Evolutionary conservation across 2,888 invertebrate species (phyloP).

Genomic region (Caenorhabditis angaria): DNA sequence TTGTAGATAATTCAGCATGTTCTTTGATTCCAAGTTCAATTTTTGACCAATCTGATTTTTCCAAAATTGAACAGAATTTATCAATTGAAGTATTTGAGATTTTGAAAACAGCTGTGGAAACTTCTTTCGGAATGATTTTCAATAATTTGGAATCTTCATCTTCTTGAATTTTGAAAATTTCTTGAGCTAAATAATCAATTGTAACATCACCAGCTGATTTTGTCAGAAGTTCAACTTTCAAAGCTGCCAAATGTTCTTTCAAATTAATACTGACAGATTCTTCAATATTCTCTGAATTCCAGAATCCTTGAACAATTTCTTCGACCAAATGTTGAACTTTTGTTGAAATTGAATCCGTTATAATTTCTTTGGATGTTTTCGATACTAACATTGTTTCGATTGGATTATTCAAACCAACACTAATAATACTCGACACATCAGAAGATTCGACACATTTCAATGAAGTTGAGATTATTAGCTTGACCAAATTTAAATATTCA

Average conservation of each 20-base stretch:
- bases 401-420: not conserved
- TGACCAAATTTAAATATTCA: not conserved
- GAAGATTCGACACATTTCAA: not conserved
- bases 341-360: not conserved
- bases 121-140: not conserved
- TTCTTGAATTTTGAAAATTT: not conserved
- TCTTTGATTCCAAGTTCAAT: not conserved
- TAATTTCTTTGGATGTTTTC: not conserved
- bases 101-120: not conserved
- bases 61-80: not conserved
- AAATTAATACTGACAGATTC: not conserved
- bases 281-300: slow-evolving; percentile 20
- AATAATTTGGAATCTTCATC: not conserved
- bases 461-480: not conserved
- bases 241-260: not conserved
- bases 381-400: not conserved
- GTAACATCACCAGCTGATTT: not conserved
- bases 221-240: not conserved
- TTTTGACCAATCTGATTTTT: slow-evolving; percentile 2
- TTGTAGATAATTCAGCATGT: not conserved
- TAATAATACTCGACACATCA: not conserved
- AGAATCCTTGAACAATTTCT: slow-evolving; percentile 36
- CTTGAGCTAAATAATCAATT: not conserved
- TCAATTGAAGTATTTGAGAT: not conserved
- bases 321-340: slow-evolving; percentile 28